phyloP scores from a whole-genome alignment of 2,888 invertebrate species.

The Cephus pulcher region DNA sequence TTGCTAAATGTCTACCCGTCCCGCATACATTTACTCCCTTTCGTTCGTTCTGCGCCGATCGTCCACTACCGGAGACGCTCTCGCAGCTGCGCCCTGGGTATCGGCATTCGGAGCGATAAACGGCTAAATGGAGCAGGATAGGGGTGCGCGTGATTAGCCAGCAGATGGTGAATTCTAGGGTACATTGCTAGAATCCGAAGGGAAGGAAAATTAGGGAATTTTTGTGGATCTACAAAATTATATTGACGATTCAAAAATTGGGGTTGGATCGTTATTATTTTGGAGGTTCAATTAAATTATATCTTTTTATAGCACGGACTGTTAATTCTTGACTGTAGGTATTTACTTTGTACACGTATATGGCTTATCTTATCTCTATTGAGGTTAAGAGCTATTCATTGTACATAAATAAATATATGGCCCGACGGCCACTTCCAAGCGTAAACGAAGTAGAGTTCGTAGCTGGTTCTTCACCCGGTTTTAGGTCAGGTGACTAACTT shows the following conservation, averaged over 20 bases:
- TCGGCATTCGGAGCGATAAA: slow-evolving; percentile 11
- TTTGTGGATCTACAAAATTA: not conserved
- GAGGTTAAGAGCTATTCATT: not conserved
- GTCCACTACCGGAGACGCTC: slow-evolving; percentile 4
- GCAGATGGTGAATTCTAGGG: not conserved
- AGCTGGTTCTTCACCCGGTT: not conserved
- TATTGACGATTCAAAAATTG: not conserved
- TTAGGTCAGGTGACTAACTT: not conserved
- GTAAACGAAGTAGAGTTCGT: not conserved
- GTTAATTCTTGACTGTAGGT: not conserved
- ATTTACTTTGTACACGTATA: not conserved
- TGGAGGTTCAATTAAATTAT: not conserved
- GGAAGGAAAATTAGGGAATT: not conserved
- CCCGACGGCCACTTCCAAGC: not conserved
- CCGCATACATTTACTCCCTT: slow-evolving; percentile 41
- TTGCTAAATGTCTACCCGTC: slow-evolving; percentile 47
- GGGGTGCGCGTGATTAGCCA: not conserved
- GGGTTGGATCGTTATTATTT: not conserved
- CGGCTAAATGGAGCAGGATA: not conserved
- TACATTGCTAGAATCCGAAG: not conserved
- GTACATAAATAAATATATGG: not conserved
- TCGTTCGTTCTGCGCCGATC: slow-evolving; percentile 1
- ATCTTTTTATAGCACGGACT: not conserved
- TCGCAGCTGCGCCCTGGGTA: slow-evolving; percentile 2
- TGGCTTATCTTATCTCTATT: not conserved